Percentiles rank a stretch among this genome's conserved stretches.
Evolutionary conservation across 2,888 invertebrate genomes (phyloP).

Genomic region (Oscheius onirici): DNA sequence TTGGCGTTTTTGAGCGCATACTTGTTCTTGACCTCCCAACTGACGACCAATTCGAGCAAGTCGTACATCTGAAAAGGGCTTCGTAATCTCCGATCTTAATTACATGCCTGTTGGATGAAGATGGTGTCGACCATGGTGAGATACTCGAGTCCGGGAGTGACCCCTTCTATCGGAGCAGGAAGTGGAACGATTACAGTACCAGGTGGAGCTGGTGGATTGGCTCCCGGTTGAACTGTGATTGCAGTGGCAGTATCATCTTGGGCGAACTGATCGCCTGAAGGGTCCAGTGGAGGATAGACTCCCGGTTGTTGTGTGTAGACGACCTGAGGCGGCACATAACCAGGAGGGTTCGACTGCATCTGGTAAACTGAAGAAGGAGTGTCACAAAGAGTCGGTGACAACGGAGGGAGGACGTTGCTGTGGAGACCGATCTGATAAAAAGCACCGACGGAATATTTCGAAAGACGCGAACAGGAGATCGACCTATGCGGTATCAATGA

Average conservation of each 20-base stretch:
- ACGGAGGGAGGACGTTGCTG: neutral
- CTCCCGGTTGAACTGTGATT: constrained; percentile 10
- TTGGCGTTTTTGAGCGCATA: constrained; percentile 53
- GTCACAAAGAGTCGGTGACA: no score
- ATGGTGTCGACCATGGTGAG: constrained; percentile 44
- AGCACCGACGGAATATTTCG: neutral
- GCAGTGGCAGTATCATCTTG: neutral
- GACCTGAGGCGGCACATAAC: constrained; percentile 1
- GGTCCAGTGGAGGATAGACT: constrained; percentile 3
- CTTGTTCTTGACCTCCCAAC: constrained; percentile 57
- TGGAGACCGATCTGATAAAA: neutral
- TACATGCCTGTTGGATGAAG: constrained; percentile 38
- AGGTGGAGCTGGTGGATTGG: neutral
- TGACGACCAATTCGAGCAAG: constrained; percentile 50
- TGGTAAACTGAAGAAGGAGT: neutral
- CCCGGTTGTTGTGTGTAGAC: constrained; percentile 2
- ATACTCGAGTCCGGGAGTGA: constrained; percentile 49
- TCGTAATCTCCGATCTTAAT: neutral
- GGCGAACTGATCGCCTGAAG: neutral
- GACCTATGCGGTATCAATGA: no score
- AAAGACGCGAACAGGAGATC: no score
- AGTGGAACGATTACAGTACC: constrained; percentile 17
- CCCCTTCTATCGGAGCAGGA: constrained; percentile 44
- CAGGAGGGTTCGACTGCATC: constrained; percentile 4
- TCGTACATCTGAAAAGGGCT: constrained; percentile 40